Evolutionary conservation across 2,888 invertebrate genomes (phyloP).

Genomic region (Choristoneura rosaceana): DNA sequence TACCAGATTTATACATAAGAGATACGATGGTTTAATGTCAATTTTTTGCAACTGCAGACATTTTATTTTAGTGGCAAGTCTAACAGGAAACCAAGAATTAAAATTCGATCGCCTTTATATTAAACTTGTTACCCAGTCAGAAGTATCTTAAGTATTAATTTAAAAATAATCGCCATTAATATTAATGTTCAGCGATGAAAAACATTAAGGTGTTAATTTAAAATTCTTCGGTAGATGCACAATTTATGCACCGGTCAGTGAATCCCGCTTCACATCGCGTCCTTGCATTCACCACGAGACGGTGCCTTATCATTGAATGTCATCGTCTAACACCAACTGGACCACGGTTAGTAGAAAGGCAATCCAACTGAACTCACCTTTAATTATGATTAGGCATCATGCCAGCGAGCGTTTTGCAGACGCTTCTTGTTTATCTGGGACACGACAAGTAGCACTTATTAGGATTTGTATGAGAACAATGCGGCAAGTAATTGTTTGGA

Average conservation of each 20-base stretch:
- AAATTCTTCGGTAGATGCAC: conserved; percentile 29
- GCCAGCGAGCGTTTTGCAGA: conserved; percentile 53
- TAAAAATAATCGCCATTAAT: background rate
- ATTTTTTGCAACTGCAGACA: background rate
- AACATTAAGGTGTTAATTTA: conserved; percentile 9
- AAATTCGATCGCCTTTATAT: background rate
- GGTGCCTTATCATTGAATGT: conserved; percentile 75
- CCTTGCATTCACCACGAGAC: conserved; percentile 79
- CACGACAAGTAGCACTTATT: conserved; percentile 54
- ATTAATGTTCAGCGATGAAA: conserved; percentile 4
- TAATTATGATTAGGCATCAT: conserved; percentile 70
- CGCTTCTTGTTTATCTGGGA: conserved; percentile 48
- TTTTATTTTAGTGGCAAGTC: background rate
- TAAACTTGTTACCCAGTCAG: background rate
- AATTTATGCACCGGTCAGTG: conserved; percentile 52
- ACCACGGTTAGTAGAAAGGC: conserved; percentile 69
- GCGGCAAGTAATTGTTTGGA: conserved; percentile 52
- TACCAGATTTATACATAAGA: too few relatives aligned
- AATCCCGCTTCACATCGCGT: conserved; percentile 59
- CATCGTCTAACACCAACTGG: conserved; percentile 68
- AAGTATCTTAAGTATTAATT: background rate
- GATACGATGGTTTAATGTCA: too few relatives aligned
- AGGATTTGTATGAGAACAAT: conserved; percentile 45
- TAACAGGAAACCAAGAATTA: background rate
- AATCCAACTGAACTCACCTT: conserved; percentile 67